Evolutionary conservation across 2,797 vertebrate genomes (phyloP).

Genomic region (Gambusia yucatana): DNA sequence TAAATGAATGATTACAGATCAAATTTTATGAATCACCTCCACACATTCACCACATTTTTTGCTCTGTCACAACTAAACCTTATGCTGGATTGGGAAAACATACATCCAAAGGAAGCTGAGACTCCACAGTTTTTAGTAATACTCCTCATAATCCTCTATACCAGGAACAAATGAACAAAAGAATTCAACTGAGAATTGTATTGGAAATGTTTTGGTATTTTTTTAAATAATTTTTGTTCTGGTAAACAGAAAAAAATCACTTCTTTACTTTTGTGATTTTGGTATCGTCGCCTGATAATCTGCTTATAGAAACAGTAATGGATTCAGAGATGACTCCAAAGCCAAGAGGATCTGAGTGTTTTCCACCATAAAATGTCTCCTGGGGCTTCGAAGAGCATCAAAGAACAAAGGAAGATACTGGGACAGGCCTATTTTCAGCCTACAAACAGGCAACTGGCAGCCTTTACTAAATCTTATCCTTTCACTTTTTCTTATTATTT

Average conservation of each 20-base stretch:
- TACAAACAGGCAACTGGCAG: constrained; percentile 69
- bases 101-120: not conserved
- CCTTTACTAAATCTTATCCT: constrained; percentile 54
- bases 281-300: constrained; percentile 39
- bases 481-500: constrained; percentile 33
- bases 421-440: constrained; percentile 67
- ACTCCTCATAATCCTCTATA: not conserved
- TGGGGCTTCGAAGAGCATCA: constrained; percentile 72
- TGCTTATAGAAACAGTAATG: constrained; percentile 66
- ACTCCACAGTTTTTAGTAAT: not conserved
- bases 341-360: constrained; percentile 73
- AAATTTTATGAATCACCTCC: not conserved
- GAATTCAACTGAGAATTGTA: not conserved
- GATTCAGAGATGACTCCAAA: constrained; percentile 73
- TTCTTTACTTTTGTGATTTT: constrained; percentile 15
- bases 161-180: not conserved
- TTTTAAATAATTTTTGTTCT: not conserved
- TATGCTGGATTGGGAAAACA: not conserved
- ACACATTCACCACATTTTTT: not conserved
- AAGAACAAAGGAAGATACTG: constrained; percentile 72
- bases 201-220: not conserved
- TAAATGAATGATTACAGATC: not conserved
- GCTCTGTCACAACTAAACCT: not conserved
- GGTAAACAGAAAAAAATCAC: not conserved
- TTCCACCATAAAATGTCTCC: constrained; percentile 77